phyloP scores from a whole-genome alignment of 2,888 invertebrate species.

The Hemaris fuciformis region DNA sequence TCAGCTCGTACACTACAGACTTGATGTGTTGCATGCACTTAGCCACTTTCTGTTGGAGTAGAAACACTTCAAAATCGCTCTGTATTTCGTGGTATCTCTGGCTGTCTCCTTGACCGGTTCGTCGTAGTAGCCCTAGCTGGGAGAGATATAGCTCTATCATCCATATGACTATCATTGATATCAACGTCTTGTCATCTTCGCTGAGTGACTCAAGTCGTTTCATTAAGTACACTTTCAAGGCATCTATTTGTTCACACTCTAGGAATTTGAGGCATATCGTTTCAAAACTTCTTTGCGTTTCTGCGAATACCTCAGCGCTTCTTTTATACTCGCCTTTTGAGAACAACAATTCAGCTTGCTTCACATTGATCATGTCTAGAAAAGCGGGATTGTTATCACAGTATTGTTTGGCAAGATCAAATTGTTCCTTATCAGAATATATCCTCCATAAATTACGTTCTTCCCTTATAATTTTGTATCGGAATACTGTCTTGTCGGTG shows the following conservation, averaged over 20 bases:
- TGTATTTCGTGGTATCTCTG: conserved; percentile 83
- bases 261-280: conserved; percentile 96
- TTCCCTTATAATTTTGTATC: conserved; percentile 91
- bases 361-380: conserved; percentile 91
- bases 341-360: conserved; percentile 94
- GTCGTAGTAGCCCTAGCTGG: conserved; percentile 89
- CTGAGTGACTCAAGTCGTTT: conserved; percentile 89
- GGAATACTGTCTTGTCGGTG: conserved; percentile 91
- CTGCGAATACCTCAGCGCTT: conserved; percentile 94
- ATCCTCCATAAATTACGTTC: conserved; percentile 94
- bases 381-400: conserved; percentile 90
- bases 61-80: conserved; percentile 89
- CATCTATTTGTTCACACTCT: conserved; percentile 89
- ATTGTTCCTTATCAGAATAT: conserved; percentile 92
- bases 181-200: conserved; percentile 90
- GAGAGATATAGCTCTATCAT: conserved; percentile 95
- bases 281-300: conserved; percentile 96
- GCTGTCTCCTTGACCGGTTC: conserved; percentile 64
- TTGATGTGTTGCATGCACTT: conserved; percentile 92
- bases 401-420: conserved; percentile 92
- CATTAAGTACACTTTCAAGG: conserved; percentile 93
- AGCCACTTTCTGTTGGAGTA: conserved; percentile 86
- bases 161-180: conserved; percentile 97
- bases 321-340: conserved; percentile 88
- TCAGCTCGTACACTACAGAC: conserved; percentile 92